Conservation (phyloP, 1,140 invertebrate species). For the Oryzaephilus surinamensis region DNA sequence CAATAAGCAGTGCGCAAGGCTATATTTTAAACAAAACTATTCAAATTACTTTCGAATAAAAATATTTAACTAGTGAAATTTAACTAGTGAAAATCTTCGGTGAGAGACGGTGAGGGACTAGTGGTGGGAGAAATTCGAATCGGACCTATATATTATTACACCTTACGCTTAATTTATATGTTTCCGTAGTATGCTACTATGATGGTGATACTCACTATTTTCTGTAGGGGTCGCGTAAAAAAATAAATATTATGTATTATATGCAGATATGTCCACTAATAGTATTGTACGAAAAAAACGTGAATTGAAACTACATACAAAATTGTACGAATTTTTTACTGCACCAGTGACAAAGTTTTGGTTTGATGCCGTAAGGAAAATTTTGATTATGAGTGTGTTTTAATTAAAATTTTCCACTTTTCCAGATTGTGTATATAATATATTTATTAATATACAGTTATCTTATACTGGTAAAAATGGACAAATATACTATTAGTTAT, state of each 20-base stretch:
- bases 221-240: conserved; percentile 40
- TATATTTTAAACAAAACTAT: no score
- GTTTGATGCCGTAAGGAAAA: conserved; percentile 77
- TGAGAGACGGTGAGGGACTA: no score
- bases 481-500: conserved; percentile 61
- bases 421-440: conserved; percentile 85
- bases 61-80: no score
- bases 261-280: conserved; percentile 18
- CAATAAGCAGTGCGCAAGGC: no score
- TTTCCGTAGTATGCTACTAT: no score
- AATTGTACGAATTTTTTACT: conserved; percentile 94
- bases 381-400: background rate
- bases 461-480: conserved; percentile 81
- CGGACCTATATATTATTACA: no score
- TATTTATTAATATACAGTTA: conserved; percentile 89
- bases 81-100: no score
- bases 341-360: conserved; percentile 98
- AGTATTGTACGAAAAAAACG: conserved; percentile 53
- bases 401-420: conserved; percentile 28
- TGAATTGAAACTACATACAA: conserved; percentile 70
- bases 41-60: no score
- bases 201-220: no score
- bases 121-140: no score
- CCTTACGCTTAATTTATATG: no score
- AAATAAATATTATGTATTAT: conserved; percentile 25